A percentile compares a stretch with the other conserved stretches of the same genome.
Evolutionary conservation across 2,888 invertebrate genomes (phyloP).

Genomic region (Cosmorhoe ocellata): DNA sequence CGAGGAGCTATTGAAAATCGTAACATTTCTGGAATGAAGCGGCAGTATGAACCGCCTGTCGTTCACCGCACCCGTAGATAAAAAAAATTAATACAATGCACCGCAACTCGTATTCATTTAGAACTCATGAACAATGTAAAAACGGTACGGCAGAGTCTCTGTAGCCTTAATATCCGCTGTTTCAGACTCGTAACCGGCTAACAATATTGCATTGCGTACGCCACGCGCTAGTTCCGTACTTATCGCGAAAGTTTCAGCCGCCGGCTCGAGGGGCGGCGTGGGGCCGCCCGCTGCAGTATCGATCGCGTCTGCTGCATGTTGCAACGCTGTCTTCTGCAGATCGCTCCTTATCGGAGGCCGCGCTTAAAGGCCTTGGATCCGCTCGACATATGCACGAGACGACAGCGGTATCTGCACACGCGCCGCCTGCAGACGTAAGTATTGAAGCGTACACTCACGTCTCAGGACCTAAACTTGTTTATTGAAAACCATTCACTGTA

Average conservation of each 20-base stretch:
- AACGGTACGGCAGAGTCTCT: constrained; percentile 65
- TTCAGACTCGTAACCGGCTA: constrained; percentile 79
- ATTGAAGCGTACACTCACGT: constrained; percentile 56
- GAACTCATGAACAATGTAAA: constrained; percentile 71
- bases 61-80: constrained; percentile 42
- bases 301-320: constrained; percentile 78
- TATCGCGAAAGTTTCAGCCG: constrained; percentile 81
- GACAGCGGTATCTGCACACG: constrained; percentile 42
- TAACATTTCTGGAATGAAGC: background rate
- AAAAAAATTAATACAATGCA: constrained; percentile 68
- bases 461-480: constrained; percentile 60
- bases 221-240: constrained; percentile 81
- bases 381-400: constrained; percentile 39
- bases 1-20: background rate
- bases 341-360: constrained; percentile 76
- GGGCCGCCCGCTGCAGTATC: constrained; percentile 68
- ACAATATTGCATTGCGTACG: constrained; percentile 82
- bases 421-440: constrained; percentile 48
- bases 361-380: constrained; percentile 66
- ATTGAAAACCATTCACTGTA: constrained; percentile 56
- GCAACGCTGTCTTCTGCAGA: constrained; percentile 80
- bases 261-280: constrained; percentile 45
- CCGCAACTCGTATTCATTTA: constrained; percentile 67
- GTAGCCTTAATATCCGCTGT: constrained; percentile 80
- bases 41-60: constrained; percentile 27